Evolutionary conservation across 2,113 vertebrate species (phyloP), one percentile per base, ranked within the genome.

Genomic region (Aptenodytes forsteri): DNA sequence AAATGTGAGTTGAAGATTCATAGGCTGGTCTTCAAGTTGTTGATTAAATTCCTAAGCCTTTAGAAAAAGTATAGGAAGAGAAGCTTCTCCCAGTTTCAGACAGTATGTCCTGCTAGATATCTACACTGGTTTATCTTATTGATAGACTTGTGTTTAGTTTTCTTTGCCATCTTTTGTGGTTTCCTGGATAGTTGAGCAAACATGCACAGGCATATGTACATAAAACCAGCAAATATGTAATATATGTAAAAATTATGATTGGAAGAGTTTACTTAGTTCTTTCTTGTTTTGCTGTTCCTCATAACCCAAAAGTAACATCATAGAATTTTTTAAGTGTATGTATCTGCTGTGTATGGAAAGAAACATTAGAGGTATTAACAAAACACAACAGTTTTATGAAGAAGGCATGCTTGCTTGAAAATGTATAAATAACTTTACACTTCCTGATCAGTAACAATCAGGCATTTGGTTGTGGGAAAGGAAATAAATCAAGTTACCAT

Each of bases 191-290:
- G 36, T 0, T 66, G 30, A 66, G 25, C 16, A 93, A 69, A 70
- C 0, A 7, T 29, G 4, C 22, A 40, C 4, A 56, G 2, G 2
- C 0, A 0, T 23, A 49, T 10, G 11, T 50, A 61, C 10, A 50
- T 42, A 88, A 81, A 92, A 40, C 1, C 25, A 59, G 13, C 4
- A 84, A 72, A 77, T 61, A 72, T 8, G 15, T 34, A 80, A 38
- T 49, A 36, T 10, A 30, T 7, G 11, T 65, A 36, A 49, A 81
- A 87, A 69, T 11, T 73, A 25, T 40, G 15, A 52, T 47, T 66
- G 30, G 32, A 73, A 95, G 21, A 70, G 0, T 3, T 83, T 79
- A 15, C 22, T 72, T 64, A 30, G 13, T 54, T 82, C 18, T 77
- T 93, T 56, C 34, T 40, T 66, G 17, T 11, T 75, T 75, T 87